Base-by-base conservation (phyloP, 1,140 invertebrate species). In the Tetraneura akinire region DNA sequence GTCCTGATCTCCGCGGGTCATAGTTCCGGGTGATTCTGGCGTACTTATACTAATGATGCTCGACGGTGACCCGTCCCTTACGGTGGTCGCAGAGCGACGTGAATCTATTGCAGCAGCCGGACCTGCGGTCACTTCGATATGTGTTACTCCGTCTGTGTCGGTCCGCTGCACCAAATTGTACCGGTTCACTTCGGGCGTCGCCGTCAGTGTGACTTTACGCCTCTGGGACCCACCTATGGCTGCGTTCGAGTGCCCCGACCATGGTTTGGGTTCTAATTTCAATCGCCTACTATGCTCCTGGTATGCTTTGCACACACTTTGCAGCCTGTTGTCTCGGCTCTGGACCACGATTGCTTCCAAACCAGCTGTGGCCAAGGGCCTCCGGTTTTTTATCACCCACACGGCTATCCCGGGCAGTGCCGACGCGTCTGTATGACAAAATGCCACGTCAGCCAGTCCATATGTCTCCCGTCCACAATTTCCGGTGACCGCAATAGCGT, bases 1-100 rank as follows among this genome's bases (percentile, higher is more conserved):
- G 0, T 9, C 11, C 70, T 49, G 16, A 37, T 26, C 66, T 26
- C 23, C 23, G 14, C 32, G 32, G 3, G 5, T 3, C 13, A 23
- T 3, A 37, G 80, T 37, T 21, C 18, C 78, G 18, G 49, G 32
- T 21, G 47, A 76, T 26, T 83, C 83, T 0, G 83, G 83, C 0
- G 83, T 83, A 37, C 81, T 84, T 23, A 84, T 84, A 64, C 83
- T 84, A 42, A 84, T 83, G 37, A 84, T 84, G 71, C 82, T 83
- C 14, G 82, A 83, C 23, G 83, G 74, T 47, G 81, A 49, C 23
- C 64, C n/a, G 51, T 80, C 78, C 29, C 47, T 70, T 23, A 16
- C 29, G 49, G 32, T 29, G 21, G 62, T 51, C n/a, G n/a, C n/a
- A n/a, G n/a, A n/a, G 21, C n/a, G 14, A 60, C n/a, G 45, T 13